Base-by-base conservation (phyloP, 1,140 invertebrate genomes). In the Vollenhovia emeryi region DNA sequence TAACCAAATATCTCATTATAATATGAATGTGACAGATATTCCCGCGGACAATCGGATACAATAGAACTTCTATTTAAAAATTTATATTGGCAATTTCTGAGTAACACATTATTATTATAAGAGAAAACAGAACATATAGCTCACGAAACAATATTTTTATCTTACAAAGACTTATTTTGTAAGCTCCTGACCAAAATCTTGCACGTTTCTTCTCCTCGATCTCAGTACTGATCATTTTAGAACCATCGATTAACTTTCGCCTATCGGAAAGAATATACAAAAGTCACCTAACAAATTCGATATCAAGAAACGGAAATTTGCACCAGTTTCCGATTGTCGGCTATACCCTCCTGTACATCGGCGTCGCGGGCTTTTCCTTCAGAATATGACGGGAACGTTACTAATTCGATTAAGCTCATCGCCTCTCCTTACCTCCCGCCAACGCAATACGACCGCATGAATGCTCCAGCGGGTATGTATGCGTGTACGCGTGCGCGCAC, bases 401-500 rank as follows among this genome's bases (percentile, higher is more conserved):
- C 78, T 82, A 82, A 82, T 82, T 82, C 73, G 78, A 82, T 82
- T 82, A 82, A 82, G 18, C 66, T 57, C 36, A 15, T 80, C 50
- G 24, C 50, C 5, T 27, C 40, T 64, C 15, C 43, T 30, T 64
- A 27, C 18, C 43, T n/a, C 24, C 9, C 36, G 13, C 6, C 40
- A 27, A 7, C 13, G 11, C 64, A 30, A 48, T 64, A 78, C 18
- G n/a, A 43, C 64, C 78, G 50, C 78, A 57, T 71, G 50, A 71
- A 80, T 80, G 36, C 36, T 40, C 18, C 33, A n/a, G 36, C 50
- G 13, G 18, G 24, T 45, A 13, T n/a, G n/a, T 68, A 15, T 55
- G 43, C 13, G 60, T 24, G 59, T 36, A 11, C 40, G 27, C 55
- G 40, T 40, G 11, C 9, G 62, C 40, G 45, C 18, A 71, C 66